Evolutionary conservation across 1,140 invertebrate genomes (phyloP).

Genomic region (Steinernema khuongi): DNA sequence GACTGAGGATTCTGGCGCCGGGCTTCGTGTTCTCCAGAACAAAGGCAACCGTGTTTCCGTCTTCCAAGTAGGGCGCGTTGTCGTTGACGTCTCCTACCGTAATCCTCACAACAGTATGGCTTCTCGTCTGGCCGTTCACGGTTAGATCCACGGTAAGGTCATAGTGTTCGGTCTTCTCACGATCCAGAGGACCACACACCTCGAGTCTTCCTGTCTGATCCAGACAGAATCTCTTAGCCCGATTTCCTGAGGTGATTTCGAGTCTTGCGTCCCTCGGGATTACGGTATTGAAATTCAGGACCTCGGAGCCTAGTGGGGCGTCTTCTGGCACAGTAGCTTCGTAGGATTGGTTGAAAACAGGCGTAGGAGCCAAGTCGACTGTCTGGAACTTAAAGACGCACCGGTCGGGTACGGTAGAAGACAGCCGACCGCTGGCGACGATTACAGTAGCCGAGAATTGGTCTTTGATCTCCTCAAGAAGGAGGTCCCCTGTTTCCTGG

Average conservation of each 20-base stretch:
- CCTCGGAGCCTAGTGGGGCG: not conserved
- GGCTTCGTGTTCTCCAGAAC: constrained; percentile 13
- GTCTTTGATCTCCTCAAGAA: not conserved
- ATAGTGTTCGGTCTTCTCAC: not conserved
- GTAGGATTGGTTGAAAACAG: not conserved
- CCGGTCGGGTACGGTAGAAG: not conserved
- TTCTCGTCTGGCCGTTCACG: not conserved
- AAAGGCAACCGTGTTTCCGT: not conserved
- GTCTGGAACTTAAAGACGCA: not conserved
- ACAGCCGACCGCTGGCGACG: not conserved
- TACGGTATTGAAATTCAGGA: constrained; percentile 1
- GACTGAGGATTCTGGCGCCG: not conserved
- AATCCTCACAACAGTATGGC: not conserved
- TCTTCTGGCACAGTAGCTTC: not conserved
- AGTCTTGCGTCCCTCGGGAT: not conserved
- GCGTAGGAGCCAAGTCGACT: not conserved
- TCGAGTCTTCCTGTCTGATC: not conserved
- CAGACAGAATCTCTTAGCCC: not conserved
- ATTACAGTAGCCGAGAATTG: not conserved
- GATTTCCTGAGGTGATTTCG: not conserved
- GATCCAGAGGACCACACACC: not conserved
- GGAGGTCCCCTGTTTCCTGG: not conserved
- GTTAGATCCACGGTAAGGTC: not conserved
- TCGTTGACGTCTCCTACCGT: constrained; percentile 17
- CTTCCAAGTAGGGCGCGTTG: constrained; percentile 12